A percentile compares a stretch with the other conserved stretches of the same genome.
Evolutionary conservation across 2,797 vertebrate species (phyloP).

Genomic region (Gobio occitaniae): DNA sequence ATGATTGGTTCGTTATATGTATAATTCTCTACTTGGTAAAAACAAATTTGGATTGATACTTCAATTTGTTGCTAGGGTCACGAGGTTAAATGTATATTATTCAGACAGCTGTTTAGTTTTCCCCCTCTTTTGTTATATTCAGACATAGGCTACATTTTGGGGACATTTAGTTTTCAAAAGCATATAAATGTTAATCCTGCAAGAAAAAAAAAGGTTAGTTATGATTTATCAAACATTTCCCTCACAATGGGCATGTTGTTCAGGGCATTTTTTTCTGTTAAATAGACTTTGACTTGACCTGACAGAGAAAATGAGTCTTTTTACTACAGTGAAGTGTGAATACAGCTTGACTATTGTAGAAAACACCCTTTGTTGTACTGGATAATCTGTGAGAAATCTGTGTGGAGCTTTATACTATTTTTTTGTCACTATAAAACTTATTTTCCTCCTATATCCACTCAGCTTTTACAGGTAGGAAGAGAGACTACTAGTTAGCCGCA

Average conservation of each 20-base stretch:
- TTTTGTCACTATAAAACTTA: neutral
- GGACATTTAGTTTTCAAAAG: neutral
- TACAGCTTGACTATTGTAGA: neutral
- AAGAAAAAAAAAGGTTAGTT: neutral
- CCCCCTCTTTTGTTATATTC: neutral
- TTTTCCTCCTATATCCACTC: neutral
- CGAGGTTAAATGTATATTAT: neutral
- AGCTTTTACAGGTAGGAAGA: neutral
- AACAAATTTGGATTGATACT: too few species aligned
- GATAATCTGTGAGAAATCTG: neutral
- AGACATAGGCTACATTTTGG: neutral
- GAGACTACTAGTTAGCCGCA: neutral
- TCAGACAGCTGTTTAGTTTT: neutral
- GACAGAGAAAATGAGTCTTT: neutral
- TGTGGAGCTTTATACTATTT: neutral
- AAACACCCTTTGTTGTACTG: neutral
- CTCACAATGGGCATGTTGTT: neutral
- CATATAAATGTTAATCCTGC: neutral
- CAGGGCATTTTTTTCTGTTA: neutral
- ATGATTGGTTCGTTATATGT: neutral
- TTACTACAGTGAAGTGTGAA: neutral
- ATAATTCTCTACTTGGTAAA: neutral
- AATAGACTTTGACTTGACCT: neutral
- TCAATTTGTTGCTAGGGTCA: neutral
- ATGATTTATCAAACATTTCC: neutral